A percentile compares a stretch with the other conserved stretches of the same genome.
These are phyloP conservation scores for Streblospio benedicti DNA, from an alignment of 1,140 invertebrate species.

Conservation along the genomic window DNA sequence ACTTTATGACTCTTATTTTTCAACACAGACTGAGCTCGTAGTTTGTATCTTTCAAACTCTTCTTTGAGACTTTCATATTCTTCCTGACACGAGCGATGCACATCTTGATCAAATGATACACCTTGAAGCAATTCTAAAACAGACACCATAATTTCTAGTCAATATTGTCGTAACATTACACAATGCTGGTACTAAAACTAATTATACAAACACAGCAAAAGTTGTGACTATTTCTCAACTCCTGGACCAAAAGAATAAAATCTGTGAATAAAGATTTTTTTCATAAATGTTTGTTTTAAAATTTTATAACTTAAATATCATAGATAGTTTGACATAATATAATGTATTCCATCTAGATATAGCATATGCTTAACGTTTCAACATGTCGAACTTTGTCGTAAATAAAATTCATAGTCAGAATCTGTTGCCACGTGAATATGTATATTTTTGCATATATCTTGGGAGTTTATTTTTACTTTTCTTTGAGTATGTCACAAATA, in stretches of 20 bases:
- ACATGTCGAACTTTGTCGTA: neutral
- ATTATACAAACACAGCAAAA: too few relatives aligned
- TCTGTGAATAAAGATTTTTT: neutral
- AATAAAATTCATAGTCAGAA: neutral
- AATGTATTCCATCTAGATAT: too few relatives aligned
- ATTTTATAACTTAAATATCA: neutral
- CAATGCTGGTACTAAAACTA: too few relatives aligned
- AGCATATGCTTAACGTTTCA: neutral
- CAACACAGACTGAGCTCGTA: conserved; percentile 44
- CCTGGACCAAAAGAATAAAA: too few relatives aligned
- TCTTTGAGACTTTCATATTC: conserved; percentile 45
- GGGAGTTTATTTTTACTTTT: too few relatives aligned
- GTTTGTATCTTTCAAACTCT: conserved; percentile 49
- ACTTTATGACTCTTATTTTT: conserved; percentile 40
- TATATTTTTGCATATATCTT: too few relatives aligned
- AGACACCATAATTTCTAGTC: too few relatives aligned
- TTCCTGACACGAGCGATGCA: conserved; percentile 36
- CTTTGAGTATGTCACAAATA: too few relatives aligned
- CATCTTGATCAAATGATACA: conserved; percentile 25
- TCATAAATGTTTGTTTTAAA: neutral
- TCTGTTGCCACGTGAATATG: neutral
- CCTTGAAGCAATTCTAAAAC: too few relatives aligned
- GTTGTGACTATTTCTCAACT: conserved; percentile 14
- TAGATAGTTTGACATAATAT: neutral
- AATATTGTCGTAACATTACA: too few relatives aligned